Conservation (phyloP, 2,797 vertebrate species). For the Scolopax rusticola region DNA sequence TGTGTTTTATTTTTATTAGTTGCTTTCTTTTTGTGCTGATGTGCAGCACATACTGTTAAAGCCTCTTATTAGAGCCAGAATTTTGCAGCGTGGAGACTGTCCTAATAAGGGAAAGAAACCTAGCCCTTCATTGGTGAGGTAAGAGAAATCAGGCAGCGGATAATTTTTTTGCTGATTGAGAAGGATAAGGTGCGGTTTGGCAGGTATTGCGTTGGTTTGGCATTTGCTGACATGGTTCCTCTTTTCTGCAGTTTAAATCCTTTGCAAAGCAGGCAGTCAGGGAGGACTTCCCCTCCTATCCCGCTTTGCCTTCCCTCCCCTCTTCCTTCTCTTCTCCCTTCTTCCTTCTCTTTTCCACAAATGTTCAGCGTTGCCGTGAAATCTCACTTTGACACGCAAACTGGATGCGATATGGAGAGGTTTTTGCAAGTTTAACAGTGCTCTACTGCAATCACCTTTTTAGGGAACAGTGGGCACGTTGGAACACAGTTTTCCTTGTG, state of each 20-base stretch:
- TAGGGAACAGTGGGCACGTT: accelerated
- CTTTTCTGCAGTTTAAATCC: slow-evolving; percentile 62
- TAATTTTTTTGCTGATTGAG: slow-evolving; percentile 76
- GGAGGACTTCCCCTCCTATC: background rate
- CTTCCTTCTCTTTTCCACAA: background rate
- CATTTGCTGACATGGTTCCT: slow-evolving; percentile 70
- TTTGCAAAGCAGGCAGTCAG: slow-evolving; percentile 28
- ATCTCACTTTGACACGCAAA: background rate
- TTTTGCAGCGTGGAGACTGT: slow-evolving; percentile 58
- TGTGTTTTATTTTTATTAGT: slow-evolving; percentile 41
- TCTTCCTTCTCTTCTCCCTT: background rate
- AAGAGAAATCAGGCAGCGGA: slow-evolving; percentile 66
- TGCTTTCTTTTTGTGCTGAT: slow-evolving; percentile 72
- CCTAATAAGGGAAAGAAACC: slow-evolving; percentile 83
- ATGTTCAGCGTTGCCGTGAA: background rate
- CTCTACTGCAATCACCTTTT: background rate
- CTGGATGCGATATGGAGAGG: background rate
- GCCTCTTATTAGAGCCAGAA: slow-evolving; percentile 34
- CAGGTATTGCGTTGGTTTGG: slow-evolving; percentile 75
- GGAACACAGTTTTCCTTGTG: background rate
- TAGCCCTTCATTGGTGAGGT: slow-evolving; percentile 71
- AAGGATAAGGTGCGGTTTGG: slow-evolving; percentile 84
- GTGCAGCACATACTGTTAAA: slow-evolving; percentile 70
- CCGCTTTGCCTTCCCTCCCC: background rate
- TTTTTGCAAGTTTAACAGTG: background rate